Base-by-base conservation (phyloP, 2,888 invertebrate species). In the Halocaridina rubra region DNA sequence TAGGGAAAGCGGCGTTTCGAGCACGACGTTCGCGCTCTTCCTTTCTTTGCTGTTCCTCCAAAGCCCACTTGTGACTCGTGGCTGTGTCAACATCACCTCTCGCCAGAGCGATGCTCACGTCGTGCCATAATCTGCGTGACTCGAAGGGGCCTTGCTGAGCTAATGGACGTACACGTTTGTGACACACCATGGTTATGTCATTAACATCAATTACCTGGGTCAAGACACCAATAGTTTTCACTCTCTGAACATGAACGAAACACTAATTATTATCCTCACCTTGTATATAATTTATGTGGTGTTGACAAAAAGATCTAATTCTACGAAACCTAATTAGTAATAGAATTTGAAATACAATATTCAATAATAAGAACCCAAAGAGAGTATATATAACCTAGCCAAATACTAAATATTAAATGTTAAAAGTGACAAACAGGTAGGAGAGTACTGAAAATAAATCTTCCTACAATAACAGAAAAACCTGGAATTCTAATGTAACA, bases 51-150 rank as follows among this genome's bases (percentile, higher is more conserved):
- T 75, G 74, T 24, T 79, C 84, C 57, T 88, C 88, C 22, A 90
- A 88, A 64, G 79, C 82, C 81, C 84, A 80, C 88, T 92, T 92
- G 88, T 91, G 91, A 88, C 91, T 90, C 8, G 91, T 91, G 32
- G 92, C 92, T n/a, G 89, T 90, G 61, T 90, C 90, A 27, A 91
- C 89, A 88, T 92, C 91, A 10, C 91, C 90, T 1, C 90, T 89
- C 77, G 89, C 89, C 24, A 92, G 89, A 24, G 91, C 91, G 80
- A 90, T 90, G 3, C 92, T 91, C 10, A 92, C 92, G 88, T 91
- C 89, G 69, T 90, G 89, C 92, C 92, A 92, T 24, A 92, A 89
- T 78, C 90, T 90, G 1, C 92, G 89, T 0, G 92, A 92, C 89
- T 92, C 92, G 88, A 69, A 77, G 7, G 67, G 90, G 90, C 90